A percentile compares a stretch with the other conserved stretches of the same genome.
Conservation (phyloP, 2,888 invertebrate genomes). For the Brachypalpus laphriformis region DNA sequence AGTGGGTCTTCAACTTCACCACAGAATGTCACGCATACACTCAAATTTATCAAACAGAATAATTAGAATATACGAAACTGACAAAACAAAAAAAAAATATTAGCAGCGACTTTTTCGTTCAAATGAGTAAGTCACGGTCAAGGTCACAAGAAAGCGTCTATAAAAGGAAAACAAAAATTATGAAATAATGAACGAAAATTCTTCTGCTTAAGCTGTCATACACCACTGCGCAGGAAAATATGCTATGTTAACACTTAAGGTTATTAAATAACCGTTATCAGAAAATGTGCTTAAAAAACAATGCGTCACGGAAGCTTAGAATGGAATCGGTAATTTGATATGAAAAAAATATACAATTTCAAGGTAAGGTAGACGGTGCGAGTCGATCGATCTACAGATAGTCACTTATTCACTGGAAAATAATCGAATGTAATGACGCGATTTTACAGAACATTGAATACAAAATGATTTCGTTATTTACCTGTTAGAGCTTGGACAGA, state of each 20-base stretch:
- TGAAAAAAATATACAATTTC: not conserved
- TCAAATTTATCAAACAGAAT: not conserved
- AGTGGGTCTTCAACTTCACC: not conserved
- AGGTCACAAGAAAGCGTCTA: not conserved
- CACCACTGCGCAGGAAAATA: not conserved
- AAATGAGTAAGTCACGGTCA: slow-evolving; percentile 17
- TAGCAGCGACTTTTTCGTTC: not conserved
- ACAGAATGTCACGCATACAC: not conserved
- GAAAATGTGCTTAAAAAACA: not conserved
- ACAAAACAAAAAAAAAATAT: not conserved
- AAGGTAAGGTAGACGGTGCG: not conserved
- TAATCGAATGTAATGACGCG: not conserved
- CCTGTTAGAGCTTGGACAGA: not conserved
- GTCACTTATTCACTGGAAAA: not conserved
- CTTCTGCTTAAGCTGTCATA: not conserved
- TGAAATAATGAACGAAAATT: not conserved
- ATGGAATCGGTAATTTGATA: not conserved
- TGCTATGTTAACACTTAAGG: not conserved
- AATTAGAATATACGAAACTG: not conserved
- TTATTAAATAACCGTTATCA: not conserved
- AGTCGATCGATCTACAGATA: not conserved
- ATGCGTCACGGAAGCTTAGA: not conserved
- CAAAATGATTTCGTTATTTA: not conserved
- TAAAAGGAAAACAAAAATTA: not conserved
- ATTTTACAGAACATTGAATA: not conserved